Conservation (phyloP, 1,140 invertebrate genomes). For the Dryas iulia region DNA sequence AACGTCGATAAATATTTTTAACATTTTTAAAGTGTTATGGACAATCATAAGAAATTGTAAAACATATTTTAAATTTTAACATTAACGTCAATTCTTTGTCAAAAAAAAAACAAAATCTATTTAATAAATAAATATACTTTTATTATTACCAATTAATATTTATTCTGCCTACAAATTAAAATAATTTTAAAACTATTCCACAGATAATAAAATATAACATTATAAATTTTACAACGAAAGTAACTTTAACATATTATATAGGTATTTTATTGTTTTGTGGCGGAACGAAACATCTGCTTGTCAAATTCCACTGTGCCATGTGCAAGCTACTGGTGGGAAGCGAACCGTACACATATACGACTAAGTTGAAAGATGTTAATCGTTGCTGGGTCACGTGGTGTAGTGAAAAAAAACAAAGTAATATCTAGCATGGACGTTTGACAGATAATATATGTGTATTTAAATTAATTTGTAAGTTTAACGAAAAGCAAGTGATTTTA, state of each 20-base stretch:
- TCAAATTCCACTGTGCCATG: conserved; percentile 75
- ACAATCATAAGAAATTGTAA: no score
- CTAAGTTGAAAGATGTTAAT: conserved; percentile 29
- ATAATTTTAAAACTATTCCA: neutral
- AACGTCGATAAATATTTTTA: no score
- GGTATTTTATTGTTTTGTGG: conserved; percentile 65
- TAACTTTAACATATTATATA: conserved; percentile 52
- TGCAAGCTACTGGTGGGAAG: conserved; percentile 72
- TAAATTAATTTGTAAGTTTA: no score
- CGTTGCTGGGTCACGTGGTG: neutral
- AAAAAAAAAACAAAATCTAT: no score
- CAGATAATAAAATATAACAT: neutral
- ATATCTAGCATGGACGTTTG: neutral
- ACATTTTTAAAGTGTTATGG: no score
- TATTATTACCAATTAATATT: no score
- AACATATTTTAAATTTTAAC: no score
- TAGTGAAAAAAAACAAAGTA: neutral
- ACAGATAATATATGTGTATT: neutral
- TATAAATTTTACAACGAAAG: conserved; percentile 33
- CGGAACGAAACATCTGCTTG: conserved; percentile 73
- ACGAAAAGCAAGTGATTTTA: no score
- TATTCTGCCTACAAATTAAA: neutral
- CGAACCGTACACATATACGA: conserved; percentile 62
- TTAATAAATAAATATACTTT: no score
- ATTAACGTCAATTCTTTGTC: no score